Conservation (phyloP, 2,113 vertebrate species). For the Protomyctophum bolini region DNA sequence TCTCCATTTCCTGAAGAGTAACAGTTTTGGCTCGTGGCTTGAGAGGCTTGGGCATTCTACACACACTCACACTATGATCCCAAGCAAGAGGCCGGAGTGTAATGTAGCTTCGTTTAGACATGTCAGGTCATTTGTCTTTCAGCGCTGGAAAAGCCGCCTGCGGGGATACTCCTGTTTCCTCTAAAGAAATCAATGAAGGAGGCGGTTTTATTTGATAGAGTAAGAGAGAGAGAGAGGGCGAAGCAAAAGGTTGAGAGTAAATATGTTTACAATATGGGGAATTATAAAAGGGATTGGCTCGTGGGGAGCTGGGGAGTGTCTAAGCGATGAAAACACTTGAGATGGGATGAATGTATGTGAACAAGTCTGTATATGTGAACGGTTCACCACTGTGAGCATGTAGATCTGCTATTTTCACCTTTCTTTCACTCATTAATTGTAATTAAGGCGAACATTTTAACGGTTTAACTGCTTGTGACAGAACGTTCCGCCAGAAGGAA, state of each 20-base stretch:
- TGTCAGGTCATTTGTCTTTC: constrained; percentile 70
- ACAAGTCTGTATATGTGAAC: too few species aligned
- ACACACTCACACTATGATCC: constrained; percentile 33
- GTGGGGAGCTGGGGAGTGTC: neutral
- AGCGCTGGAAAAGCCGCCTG: constrained; percentile 61
- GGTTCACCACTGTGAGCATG: too few species aligned
- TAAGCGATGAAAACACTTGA: neutral
- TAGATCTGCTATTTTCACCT: too few species aligned
- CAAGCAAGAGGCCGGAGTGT: constrained; percentile 38
- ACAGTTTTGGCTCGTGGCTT: neutral
- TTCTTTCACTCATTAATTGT: too few species aligned
- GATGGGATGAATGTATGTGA: too few species aligned
- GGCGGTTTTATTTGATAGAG: constrained; percentile 59
- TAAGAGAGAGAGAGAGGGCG: neutral
- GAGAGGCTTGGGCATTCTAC: constrained; percentile 10
- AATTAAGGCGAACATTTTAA: too few species aligned
- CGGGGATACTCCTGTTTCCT: constrained; percentile 65
- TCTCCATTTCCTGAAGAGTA: too few species aligned
- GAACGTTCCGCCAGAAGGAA: too few species aligned
- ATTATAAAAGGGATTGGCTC: neutral
- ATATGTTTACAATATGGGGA: constrained; percentile 37
- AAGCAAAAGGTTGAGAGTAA: constrained; percentile 20
- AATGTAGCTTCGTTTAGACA: constrained; percentile 60
- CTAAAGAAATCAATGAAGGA: constrained; percentile 65
- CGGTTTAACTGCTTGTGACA: too few species aligned